phyloP scores from a whole-genome alignment of 2,113 vertebrate species.

The Anarrhichthys ocellatus region DNA sequence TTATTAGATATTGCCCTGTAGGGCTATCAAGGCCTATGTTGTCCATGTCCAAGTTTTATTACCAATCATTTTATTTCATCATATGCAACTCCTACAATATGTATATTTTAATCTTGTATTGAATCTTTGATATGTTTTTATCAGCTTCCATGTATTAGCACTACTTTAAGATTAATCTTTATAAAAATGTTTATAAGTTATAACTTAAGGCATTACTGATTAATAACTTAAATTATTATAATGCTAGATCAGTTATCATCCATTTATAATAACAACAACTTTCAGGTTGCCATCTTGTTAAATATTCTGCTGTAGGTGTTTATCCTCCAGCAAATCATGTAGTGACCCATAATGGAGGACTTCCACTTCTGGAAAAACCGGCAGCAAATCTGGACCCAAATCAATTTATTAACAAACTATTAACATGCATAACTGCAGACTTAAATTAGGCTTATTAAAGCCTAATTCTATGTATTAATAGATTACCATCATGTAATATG shows the following conservation, averaged over 20 bases:
- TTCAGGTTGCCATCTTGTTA: background rate
- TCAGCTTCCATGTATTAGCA: background rate
- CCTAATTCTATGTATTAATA: background rate
- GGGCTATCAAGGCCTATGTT: background rate
- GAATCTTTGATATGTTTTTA: background rate
- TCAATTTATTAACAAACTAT: background rate
- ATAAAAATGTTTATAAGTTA: background rate
- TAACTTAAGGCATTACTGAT: background rate
- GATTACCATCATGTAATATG: background rate
- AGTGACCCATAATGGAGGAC: background rate
- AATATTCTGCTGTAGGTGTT: background rate
- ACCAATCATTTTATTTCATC: background rate
- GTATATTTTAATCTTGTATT: background rate
- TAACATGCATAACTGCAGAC: conserved; percentile 1
- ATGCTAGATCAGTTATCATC: background rate
- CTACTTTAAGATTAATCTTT: background rate
- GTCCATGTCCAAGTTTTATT: background rate
- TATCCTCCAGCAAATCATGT: background rate
- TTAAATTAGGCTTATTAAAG: background rate
- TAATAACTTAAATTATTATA: background rate
- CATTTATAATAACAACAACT: background rate
- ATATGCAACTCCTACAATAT: background rate
- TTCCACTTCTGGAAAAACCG: background rate
- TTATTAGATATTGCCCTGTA: background rate
- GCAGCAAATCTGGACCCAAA: background rate